Evolutionary conservation across 2,888 invertebrate species (phyloP).

Genomic region (Punctoribates punctum): DNA sequence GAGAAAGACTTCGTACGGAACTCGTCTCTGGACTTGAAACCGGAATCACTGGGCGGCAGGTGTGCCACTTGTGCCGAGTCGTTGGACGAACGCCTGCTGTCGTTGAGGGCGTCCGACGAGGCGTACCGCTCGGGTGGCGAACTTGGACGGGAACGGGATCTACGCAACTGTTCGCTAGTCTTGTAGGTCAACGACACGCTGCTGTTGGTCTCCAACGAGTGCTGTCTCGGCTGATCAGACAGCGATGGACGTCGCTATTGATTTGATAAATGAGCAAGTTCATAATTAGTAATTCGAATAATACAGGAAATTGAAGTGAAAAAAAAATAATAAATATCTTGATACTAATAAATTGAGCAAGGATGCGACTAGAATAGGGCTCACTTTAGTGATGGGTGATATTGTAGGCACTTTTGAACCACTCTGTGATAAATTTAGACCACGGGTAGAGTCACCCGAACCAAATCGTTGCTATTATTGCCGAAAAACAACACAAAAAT

Average conservation of each 20-base stretch:
- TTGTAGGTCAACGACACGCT: neutral
- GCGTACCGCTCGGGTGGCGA: slow-evolving; percentile 9
- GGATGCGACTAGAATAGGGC: neutral
- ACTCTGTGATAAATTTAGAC: neutral
- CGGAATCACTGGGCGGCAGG: slow-evolving; percentile 20
- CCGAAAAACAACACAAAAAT: neutral
- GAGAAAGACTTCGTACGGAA: slow-evolving; percentile 37
- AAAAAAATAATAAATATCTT: neutral
- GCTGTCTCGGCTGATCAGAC: slow-evolving; percentile 28
- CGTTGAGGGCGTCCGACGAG: slow-evolving; percentile 17
- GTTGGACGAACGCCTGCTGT: neutral
- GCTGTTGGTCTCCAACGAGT: slow-evolving; percentile 3
- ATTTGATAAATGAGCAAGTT: neutral
- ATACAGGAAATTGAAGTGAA: neutral
- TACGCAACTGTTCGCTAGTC: neutral
- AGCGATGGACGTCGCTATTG: slow-evolving; percentile 14
- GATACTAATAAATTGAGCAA: neutral
- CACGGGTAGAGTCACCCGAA: slow-evolving; percentile 4
- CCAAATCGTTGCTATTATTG: neutral
- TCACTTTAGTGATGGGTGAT: slow-evolving; percentile 28
- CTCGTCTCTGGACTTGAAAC: slow-evolving; percentile 22
- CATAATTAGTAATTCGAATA: neutral
- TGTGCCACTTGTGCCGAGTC: neutral
- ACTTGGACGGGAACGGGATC: slow-evolving; percentile 16
- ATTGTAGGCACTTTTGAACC: neutral